phyloP scores from a whole-genome alignment of 2,113 vertebrate species.

The Alaudala cheleensis region DNA sequence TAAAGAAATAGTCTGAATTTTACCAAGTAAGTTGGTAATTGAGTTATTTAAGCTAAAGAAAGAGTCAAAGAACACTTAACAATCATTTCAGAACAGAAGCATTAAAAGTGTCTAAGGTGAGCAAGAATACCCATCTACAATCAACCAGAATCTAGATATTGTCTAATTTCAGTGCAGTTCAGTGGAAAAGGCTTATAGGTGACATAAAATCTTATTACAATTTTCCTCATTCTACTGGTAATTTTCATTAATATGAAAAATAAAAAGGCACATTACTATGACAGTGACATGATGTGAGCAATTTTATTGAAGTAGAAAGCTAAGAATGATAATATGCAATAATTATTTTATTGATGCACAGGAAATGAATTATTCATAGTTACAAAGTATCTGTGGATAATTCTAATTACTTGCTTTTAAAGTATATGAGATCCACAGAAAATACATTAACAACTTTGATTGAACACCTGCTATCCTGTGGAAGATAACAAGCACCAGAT shows the following conservation, averaged over 20 bases:
- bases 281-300: slow-evolving; percentile 68
- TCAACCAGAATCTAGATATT: neutral
- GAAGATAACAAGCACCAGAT: slow-evolving; percentile 15
- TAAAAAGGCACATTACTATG: slow-evolving; percentile 63
- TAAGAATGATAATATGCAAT: slow-evolving; percentile 80
- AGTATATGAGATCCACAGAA: slow-evolving; percentile 72
- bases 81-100: neutral
- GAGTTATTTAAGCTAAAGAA: neutral
- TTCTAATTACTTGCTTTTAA: slow-evolving; percentile 81
- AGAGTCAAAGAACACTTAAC: neutral
- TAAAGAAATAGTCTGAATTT: neutral
- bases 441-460: slow-evolving; percentile 75
- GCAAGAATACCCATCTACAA: neutral
- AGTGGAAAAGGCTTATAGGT: neutral
- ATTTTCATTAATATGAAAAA: slow-evolving; percentile 67
- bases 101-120: neutral
- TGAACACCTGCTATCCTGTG: slow-evolving; percentile 73
- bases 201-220: slow-evolving; percentile 24
- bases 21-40: neutral
- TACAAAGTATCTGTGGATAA: slow-evolving; percentile 78
- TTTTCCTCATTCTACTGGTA: slow-evolving; percentile 46
- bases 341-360: slow-evolving; percentile 80
- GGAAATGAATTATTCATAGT: slow-evolving; percentile 80
- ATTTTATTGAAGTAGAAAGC: slow-evolving; percentile 78
- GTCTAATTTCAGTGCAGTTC: neutral